Evolutionary conservation across 2,888 invertebrate species (phyloP).

Genomic region (Drosophila conformis): DNA sequence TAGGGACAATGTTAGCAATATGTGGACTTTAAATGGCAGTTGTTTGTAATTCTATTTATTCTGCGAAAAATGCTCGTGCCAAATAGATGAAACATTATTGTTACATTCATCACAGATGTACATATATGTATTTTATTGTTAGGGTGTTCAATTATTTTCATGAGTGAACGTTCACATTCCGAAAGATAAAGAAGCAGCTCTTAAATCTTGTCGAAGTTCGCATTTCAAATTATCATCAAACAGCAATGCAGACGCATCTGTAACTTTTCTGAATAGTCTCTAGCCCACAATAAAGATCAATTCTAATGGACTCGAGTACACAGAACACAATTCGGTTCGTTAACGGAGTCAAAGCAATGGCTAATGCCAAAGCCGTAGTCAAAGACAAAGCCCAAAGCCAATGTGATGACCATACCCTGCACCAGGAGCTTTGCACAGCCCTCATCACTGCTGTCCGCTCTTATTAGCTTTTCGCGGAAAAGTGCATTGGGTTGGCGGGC

Average conservation of each 20-base stretch:
- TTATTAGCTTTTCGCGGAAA: constrained; percentile 58
- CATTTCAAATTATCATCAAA: neutral
- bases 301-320: constrained; percentile 9
- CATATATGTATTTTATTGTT: neutral
- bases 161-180: neutral
- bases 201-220: neutral
- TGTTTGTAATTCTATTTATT: neutral
- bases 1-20: neutral
- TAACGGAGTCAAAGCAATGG: constrained; percentile 32
- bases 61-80: neutral
- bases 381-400: constrained; percentile 17
- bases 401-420: neutral
- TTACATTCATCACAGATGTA: neutral
- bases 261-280: neutral
- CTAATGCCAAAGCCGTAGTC: constrained; percentile 13
- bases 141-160: neutral
- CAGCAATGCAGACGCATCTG: neutral
- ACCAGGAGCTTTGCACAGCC: constrained; percentile 6
- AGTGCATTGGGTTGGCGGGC: constrained; percentile 56
- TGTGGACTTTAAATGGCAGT: neutral
- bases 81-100: neutral
- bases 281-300: neutral
- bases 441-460: constrained; percentile 13
- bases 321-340: constrained; percentile 31
- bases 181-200: neutral